Percentiles rank a stretch among this genome's conserved stretches.
phyloP scores from a whole-genome alignment of 2,113 vertebrate species.

The Gasterosteus nipponicus region DNA sequence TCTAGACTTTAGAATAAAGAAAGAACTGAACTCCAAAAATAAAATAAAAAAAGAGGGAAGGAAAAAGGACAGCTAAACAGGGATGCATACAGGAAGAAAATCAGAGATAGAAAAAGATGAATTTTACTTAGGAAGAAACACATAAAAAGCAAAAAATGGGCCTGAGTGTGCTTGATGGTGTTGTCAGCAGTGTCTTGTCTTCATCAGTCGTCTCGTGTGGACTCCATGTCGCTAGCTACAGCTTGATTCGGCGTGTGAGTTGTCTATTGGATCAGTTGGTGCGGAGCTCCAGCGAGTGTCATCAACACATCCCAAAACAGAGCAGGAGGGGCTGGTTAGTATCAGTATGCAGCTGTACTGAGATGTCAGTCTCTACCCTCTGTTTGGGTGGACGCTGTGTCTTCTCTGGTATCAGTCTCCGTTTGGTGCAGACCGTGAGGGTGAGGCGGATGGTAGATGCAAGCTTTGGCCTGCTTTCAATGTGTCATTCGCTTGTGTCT shows the following conservation, averaged over 20 bases:
- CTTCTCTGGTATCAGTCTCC: conserved; percentile 68
- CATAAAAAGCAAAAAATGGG: conserved; percentile 47
- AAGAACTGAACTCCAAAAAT: conserved; percentile 53
- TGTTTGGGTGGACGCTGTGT: conserved; percentile 68
- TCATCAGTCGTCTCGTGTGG: conserved; percentile 76
- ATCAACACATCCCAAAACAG: conserved; percentile 17
- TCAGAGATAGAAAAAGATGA: conserved; percentile 51
- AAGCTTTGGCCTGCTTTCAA: conserved; percentile 56
- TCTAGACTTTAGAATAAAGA: conserved; percentile 69
- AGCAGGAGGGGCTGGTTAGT: conserved; percentile 32
- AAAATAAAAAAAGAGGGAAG: conserved; percentile 7
- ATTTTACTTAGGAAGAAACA: conserved; percentile 52
- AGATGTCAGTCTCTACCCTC: conserved; percentile 58
- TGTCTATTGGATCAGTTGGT: conserved; percentile 70
- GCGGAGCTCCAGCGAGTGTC: conserved; percentile 48
- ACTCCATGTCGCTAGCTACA: conserved; percentile 68
- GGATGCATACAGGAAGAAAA: conserved; percentile 66
- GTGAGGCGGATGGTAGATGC: conserved; percentile 34
- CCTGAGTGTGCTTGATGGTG: conserved; percentile 75
- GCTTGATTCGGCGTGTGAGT: conserved; percentile 48
- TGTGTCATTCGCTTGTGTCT: conserved; percentile 58
- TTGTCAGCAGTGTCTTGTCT: conserved; percentile 81
- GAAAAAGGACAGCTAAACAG: conserved; percentile 64
- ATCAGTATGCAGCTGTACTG: conserved; percentile 62
- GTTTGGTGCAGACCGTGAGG: conserved; percentile 57